phyloP scores from a whole-genome alignment of 2,113 vertebrate genomes.

The Tinamus guttatus region DNA sequence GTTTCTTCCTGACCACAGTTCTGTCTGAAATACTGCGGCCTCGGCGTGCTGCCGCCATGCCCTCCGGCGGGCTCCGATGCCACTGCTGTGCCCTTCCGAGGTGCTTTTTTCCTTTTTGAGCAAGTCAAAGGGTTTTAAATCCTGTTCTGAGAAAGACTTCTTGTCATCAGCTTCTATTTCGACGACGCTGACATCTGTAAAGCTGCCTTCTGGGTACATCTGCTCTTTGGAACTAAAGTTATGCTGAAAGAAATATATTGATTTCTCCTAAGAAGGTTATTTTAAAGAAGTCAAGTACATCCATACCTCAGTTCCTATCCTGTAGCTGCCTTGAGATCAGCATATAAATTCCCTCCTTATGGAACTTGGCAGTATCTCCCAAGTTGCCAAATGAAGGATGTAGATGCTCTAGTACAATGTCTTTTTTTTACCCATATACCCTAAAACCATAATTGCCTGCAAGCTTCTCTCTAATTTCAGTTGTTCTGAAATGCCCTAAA shows the following conservation, averaged over 20 bases:
- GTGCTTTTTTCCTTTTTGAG: slow-evolving; percentile 93
- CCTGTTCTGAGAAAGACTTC: slow-evolving; percentile 84
- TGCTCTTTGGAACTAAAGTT: slow-evolving; percentile 84
- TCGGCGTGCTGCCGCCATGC: slow-evolving; percentile 54
- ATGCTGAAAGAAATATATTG: slow-evolving; percentile 77
- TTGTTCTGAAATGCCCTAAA: neutral
- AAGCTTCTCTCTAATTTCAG: neutral
- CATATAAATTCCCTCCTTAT: neutral
- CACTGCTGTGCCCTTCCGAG: slow-evolving; percentile 95
- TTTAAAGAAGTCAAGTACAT: neutral
- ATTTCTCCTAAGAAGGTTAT: neutral
- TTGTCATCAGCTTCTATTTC: slow-evolving; percentile 87
- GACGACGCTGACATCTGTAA: slow-evolving; percentile 90
- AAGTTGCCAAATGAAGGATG: neutral
- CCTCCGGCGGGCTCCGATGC: slow-evolving; percentile 85
- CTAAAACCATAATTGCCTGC: neutral
- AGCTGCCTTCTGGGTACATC: slow-evolving; percentile 82
- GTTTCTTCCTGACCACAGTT: slow-evolving; percentile 70
- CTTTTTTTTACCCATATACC: neutral
- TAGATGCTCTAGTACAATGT: neutral
- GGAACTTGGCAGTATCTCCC: neutral
- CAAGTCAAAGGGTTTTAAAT: slow-evolving; percentile 86
- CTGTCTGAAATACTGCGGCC: slow-evolving; percentile 81
- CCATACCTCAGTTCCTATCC: neutral
- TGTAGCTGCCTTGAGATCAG: neutral